These are phyloP conservation scores for Phasia obesa DNA, from an alignment of 2,888 invertebrate species.

Conservation along the genomic window DNA sequence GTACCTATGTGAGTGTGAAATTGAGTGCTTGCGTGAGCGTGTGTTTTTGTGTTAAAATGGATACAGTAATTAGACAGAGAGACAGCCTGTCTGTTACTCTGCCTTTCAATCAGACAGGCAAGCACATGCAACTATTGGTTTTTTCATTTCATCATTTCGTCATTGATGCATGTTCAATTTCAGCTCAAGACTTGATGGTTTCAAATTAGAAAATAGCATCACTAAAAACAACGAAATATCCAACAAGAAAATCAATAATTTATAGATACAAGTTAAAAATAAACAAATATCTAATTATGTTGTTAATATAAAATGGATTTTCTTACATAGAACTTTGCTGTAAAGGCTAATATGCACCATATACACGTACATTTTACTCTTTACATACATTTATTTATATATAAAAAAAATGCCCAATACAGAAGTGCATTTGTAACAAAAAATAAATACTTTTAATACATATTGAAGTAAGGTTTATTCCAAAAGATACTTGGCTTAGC, in stretches of 20 bases:
- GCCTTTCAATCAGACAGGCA: neutral
- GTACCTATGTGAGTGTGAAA: neutral
- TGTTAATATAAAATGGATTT: neutral
- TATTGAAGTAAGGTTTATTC: no score
- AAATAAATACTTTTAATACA: no score
- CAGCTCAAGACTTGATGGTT: conserved; percentile 12
- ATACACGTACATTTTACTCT: no score
- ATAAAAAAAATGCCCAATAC: no score
- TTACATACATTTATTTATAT: no score
- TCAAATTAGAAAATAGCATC: conserved; percentile 20
- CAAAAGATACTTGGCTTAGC: no score
- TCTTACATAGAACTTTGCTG: neutral
- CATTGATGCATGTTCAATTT: conserved; percentile 12
- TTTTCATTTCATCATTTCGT: neutral
- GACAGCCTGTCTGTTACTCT: neutral
- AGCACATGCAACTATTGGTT: neutral
- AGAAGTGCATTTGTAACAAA: no score
- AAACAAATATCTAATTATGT: neutral
- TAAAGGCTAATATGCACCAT: neutral
- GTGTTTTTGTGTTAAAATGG: conserved; percentile 5
- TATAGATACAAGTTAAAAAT: conserved; percentile 24
- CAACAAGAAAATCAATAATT: conserved; percentile 51
- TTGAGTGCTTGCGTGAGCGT: neutral
- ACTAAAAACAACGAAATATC: neutral
- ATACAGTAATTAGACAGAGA: conserved; percentile 1